Conservation (phyloP, 2,888 invertebrate species). For the Bombyx huttoni region DNA sequence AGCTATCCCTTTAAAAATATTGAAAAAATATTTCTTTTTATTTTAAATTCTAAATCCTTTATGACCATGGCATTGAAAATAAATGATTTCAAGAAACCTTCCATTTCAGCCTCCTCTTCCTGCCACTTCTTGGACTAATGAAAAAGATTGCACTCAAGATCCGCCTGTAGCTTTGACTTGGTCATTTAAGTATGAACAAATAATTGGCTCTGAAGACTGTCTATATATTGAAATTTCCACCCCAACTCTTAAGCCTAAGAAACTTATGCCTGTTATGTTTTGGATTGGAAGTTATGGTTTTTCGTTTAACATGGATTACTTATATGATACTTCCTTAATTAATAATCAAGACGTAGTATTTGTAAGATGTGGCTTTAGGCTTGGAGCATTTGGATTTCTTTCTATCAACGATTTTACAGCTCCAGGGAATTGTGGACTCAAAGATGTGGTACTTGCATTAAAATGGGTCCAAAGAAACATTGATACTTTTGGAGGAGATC, state of each 20-base stretch:
- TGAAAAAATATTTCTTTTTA: not conserved
- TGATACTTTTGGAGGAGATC: slow-evolving; percentile 52
- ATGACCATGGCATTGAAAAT: no score
- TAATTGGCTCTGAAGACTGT: slow-evolving; percentile 54
- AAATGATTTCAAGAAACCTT: no score
- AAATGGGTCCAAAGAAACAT: slow-evolving; percentile 61
- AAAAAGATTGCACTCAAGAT: slow-evolving; percentile 40
- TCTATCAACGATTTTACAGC: slow-evolving; percentile 51
- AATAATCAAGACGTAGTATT: slow-evolving; percentile 42
- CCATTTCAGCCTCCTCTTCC: slow-evolving; percentile 41
- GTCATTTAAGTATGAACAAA: slow-evolving; percentile 4
- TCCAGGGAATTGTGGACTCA: slow-evolving; percentile 59
- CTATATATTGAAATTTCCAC: slow-evolving; percentile 51
- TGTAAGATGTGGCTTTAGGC: slow-evolving; percentile 53
- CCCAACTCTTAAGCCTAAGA: slow-evolving; percentile 32
- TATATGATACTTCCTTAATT: slow-evolving; percentile 45
- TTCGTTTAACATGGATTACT: slow-evolving; percentile 26
- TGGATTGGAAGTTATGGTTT: slow-evolving; percentile 58
- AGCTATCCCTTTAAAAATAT: not conserved
- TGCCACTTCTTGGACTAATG: slow-evolving; percentile 32
- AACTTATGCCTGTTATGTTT: slow-evolving; percentile 62
- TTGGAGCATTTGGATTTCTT: slow-evolving; percentile 61
- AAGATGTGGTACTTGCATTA: slow-evolving; percentile 55
- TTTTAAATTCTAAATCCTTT: no score
- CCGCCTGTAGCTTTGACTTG: slow-evolving; percentile 22